Conservation (phyloP, 2,113 vertebrate species). For the Archocentrus centrarchus region DNA sequence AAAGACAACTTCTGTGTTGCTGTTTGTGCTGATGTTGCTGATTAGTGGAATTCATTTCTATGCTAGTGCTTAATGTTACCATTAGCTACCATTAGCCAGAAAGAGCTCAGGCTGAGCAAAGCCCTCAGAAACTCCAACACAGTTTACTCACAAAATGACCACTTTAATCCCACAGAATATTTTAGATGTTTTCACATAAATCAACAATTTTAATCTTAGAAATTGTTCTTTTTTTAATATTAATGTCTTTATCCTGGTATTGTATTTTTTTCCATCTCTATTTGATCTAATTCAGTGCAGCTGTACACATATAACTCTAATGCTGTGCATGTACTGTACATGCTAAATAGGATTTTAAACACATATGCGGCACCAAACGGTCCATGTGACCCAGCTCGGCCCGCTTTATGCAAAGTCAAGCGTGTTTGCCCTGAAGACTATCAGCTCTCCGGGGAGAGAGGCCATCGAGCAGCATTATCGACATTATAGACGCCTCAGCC, state of each 20-base stretch:
- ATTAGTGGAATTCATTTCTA: no score
- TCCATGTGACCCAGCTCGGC: slow-evolving; percentile 22
- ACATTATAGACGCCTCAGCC: slow-evolving; percentile 78
- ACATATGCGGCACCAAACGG: neutral
- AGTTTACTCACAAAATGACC: no score
- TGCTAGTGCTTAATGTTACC: no score
- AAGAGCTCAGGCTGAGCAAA: no score
- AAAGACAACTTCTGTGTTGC: neutral
- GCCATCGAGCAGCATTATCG: slow-evolving; percentile 80
- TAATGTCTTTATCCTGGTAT: neutral
- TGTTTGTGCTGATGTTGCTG: no score
- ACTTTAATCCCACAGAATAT: no score
- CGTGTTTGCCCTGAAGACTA: slow-evolving; percentile 71
- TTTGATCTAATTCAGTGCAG: neutral
- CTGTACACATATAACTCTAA: neutral
- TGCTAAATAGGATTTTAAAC: neutral
- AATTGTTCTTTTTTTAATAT: neutral
- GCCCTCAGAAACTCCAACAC: no score
- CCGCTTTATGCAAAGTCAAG: slow-evolving; percentile 73
- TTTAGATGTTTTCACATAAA: neutral
- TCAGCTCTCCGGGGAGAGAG: slow-evolving; percentile 70
- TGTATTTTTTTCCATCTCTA: neutral
- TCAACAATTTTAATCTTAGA: neutral
- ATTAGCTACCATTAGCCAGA: no score
- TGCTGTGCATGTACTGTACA: neutral